phyloP scores from a whole-genome alignment of 2,797 vertebrate species.

The Falco concolor region DNA sequence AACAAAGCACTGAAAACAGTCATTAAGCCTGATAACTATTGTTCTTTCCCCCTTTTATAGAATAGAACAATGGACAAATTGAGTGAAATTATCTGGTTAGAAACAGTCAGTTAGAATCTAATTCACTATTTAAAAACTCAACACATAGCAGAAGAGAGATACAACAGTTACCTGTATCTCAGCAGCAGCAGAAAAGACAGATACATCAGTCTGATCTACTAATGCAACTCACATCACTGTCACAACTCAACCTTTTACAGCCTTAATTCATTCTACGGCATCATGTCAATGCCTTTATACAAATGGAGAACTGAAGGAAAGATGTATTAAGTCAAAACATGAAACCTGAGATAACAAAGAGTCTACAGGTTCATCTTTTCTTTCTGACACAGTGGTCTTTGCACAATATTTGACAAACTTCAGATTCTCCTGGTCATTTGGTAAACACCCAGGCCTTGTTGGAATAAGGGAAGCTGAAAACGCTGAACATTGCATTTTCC shows the following conservation, averaged over 20 bases:
- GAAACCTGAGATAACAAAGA: not conserved
- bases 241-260: not conserved
- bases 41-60: not conserved
- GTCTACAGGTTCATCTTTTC: not conserved
- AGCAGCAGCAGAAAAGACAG: not conserved
- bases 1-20: conserved; percentile 22
- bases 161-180: not conserved
- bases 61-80: not conserved
- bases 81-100: not conserved
- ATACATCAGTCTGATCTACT: not conserved
- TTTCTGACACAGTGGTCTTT: not conserved
- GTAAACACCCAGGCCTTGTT: not conserved
- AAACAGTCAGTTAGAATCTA: not conserved
- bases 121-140: not conserved
- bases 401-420: not conserved
- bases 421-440: not conserved
- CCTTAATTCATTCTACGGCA: not conserved
- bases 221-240: not conserved
- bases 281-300: not conserved
- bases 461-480: not conserved
- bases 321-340: not conserved
- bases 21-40: conserved; percentile 10
- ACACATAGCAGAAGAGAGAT: not conserved
- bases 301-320: not conserved
- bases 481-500: not conserved